A percentile compares a stretch with the other conserved stretches of the same genome.
Evolutionary conservation across 2,888 invertebrate species (phyloP).

Genomic region (Acleris laterana): DNA sequence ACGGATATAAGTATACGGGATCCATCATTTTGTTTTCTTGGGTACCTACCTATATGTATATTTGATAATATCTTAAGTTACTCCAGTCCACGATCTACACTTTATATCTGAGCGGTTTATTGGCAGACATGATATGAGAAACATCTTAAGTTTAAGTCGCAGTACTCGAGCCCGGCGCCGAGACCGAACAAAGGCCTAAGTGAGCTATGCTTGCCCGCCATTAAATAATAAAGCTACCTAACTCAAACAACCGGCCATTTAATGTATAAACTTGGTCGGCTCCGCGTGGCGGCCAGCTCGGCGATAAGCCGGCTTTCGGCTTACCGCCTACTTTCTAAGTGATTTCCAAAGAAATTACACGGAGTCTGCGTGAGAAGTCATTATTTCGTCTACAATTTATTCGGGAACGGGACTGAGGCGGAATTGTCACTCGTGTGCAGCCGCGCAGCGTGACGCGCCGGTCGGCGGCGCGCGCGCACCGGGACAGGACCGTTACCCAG

Average conservation of each 20-base stretch:
- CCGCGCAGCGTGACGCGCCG: constrained; percentile 9
- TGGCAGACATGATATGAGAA: not conserved
- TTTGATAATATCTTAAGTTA: no score
- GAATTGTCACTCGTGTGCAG: constrained; percentile 18
- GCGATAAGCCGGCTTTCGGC: constrained; percentile 8
- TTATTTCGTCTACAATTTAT: not conserved
- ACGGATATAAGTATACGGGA: no score
- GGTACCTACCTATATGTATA: no score
- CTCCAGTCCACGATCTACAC: no score
- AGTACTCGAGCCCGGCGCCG: not conserved
- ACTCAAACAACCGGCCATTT: constrained; percentile 7
- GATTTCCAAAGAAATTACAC: no score
- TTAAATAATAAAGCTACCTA: constrained; percentile 9
- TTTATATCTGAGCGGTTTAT: not conserved
- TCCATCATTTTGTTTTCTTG: no score
- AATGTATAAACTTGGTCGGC: constrained; percentile 9
- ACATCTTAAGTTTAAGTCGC: not conserved
- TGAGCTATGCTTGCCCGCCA: not conserved
- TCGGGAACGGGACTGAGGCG: constrained; percentile 11
- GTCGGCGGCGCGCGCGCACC: constrained; percentile 6
- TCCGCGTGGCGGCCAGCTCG: not conserved
- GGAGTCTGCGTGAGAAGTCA: not conserved
- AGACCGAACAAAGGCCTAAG: constrained; percentile 4
- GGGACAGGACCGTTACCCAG: constrained; percentile 1
- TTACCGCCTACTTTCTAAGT: no score